A percentile compares a stretch with the other conserved stretches of the same genome.
phyloP scores from a whole-genome alignment of 2,113 vertebrate species.

The Chiloscyllium plagiosum region DNA sequence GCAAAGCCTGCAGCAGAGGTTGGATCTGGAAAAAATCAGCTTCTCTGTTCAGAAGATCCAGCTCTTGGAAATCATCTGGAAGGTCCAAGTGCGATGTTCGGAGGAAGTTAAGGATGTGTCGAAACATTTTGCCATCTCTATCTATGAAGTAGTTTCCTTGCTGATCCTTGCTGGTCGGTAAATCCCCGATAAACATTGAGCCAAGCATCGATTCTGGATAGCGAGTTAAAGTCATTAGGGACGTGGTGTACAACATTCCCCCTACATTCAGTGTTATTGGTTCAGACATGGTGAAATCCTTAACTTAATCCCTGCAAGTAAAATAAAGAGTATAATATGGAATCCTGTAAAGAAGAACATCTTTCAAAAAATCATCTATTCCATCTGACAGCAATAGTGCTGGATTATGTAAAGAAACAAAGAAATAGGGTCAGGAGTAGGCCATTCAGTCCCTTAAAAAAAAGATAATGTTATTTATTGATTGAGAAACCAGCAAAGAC shows the following conservation, averaged over 20 bases:
- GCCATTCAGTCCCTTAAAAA: too few relatives aligned
- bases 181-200: slow-evolving; percentile 1
- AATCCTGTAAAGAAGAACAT: not conserved
- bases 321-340: slow-evolving; percentile 18
- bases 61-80: slow-evolving; percentile 31
- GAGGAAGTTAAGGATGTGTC: slow-evolving; percentile 36
- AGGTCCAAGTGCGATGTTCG: slow-evolving; percentile 34
- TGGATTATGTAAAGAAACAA: not conserved
- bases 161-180: slow-evolving; percentile 2
- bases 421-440: too few relatives aligned
- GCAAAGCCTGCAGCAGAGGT: slow-evolving; percentile 31
- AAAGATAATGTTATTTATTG: not conserved
- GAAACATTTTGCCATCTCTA: slow-evolving; percentile 35
- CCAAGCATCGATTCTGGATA: slow-evolving; percentile 37
- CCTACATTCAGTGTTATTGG: slow-evolving; percentile 36
- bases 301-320: not conserved
- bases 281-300: slow-evolving; percentile 15
- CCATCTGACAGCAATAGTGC: not conserved
- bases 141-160: slow-evolving; percentile 38
- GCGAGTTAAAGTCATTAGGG: slow-evolving; percentile 20
- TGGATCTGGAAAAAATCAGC: slow-evolving; percentile 38
- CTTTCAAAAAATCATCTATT: not conserved
- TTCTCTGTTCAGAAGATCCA: slow-evolving; percentile 34
- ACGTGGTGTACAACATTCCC: slow-evolving; percentile 36
- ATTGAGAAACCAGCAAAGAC: not conserved